Conservation (phyloP, 2,888 invertebrate species). For the Sarcophaga caerulescens region DNA sequence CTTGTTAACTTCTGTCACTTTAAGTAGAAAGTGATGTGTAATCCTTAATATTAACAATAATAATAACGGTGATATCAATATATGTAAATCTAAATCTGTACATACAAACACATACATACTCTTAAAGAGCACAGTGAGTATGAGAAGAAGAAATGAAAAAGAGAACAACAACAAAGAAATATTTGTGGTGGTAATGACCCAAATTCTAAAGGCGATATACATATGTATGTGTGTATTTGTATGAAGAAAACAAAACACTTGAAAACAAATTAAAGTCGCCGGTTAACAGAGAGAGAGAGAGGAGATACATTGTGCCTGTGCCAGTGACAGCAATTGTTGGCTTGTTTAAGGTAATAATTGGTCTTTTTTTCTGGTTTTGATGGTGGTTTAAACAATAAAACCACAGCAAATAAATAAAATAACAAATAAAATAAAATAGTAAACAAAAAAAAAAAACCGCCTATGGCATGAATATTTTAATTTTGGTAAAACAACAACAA, state of each 20-base stretch:
- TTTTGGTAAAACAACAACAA: background rate
- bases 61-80: too few relatives aligned
- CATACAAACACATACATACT: too few relatives aligned
- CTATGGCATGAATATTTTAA: constrained; percentile 20
- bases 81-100: too few relatives aligned
- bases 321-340: background rate
- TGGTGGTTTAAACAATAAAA: constrained; percentile 4
- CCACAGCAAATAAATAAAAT: background rate
- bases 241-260: background rate
- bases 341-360: constrained; percentile 2
- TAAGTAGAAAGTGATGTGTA: background rate
- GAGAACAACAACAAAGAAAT: background rate
- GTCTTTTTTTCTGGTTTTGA: background rate
- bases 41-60: constrained; percentile 6
- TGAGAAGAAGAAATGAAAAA: background rate
- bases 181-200: constrained; percentile 23
- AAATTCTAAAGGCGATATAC: constrained; percentile 3
- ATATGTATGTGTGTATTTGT: too few relatives aligned
- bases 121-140: too few relatives aligned
- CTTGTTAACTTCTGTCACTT: background rate
- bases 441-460: constrained; percentile 13
- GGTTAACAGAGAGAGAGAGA: background rate
- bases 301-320: constrained; percentile 6
- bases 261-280: background rate
- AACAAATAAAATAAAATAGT: background rate